A percentile compares a stretch with the other conserved stretches of the same genome.
These are phyloP conservation scores for Myrmecophaga tridactyla DNA, from an alignment of 2,113 vertebrate genomes.

Conservation along the genomic window DNA sequence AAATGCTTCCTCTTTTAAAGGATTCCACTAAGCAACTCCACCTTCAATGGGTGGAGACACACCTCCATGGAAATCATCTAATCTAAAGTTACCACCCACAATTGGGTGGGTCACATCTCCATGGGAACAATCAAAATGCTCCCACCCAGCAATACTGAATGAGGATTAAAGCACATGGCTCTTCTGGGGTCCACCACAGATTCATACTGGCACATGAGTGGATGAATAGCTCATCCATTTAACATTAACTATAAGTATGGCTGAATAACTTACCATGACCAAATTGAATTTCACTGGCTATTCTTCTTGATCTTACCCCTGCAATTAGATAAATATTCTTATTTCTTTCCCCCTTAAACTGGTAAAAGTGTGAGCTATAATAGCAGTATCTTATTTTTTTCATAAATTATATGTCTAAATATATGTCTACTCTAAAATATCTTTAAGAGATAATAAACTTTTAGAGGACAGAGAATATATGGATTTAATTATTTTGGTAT, in stretches of 20 bases:
- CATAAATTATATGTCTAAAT: not conserved
- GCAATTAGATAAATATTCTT: slow-evolving; percentile 1
- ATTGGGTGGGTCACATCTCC: too few species aligned
- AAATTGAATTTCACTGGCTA: slow-evolving; percentile 18
- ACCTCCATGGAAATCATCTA: too few species aligned
- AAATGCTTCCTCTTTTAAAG: too few species aligned
- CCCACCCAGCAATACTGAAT: too few species aligned
- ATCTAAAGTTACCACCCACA: too few species aligned
- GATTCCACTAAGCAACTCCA: too few species aligned
- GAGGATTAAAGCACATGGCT: too few species aligned
- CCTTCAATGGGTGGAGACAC: too few species aligned
- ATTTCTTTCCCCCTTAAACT: not conserved
- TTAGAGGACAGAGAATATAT: not conserved
- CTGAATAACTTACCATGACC: not conserved
- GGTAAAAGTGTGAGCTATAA: not conserved
- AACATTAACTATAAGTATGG: not conserved
- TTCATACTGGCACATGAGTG: too few species aligned
- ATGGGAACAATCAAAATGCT: too few species aligned
- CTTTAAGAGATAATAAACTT: not conserved
- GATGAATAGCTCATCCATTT: not conserved
- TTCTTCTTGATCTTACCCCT: slow-evolving; percentile 18
- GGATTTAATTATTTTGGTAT: not conserved
- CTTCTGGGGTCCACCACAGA: too few species aligned
- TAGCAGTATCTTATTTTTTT: not conserved
- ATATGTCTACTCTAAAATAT: not conserved